phyloP scores from a whole-genome alignment of 2,113 vertebrate species.

The Esox niger region DNA sequence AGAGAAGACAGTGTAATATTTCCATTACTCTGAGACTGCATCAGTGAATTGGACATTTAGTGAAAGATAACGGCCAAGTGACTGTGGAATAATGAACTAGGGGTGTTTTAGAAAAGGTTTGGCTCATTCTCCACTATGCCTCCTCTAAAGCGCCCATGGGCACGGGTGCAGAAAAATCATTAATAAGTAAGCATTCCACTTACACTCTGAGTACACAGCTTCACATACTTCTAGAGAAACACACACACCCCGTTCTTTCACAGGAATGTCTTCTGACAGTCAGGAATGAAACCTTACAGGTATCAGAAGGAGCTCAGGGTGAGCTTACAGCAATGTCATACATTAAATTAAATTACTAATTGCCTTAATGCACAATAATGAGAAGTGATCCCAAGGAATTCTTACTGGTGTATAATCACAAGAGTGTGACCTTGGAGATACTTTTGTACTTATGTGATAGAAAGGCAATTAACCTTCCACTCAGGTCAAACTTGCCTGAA shows the following conservation, averaged over 20 bases:
- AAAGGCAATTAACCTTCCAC: too few species aligned
- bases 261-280: constrained; percentile 1
- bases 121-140: background rate
- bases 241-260: background rate
- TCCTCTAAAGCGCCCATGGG: background rate
- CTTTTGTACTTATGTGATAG: too few species aligned
- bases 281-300: background rate
- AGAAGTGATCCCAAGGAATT: too few species aligned
- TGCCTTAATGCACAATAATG: too few species aligned
- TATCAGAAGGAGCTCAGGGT: background rate
- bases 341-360: background rate
- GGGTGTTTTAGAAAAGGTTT: background rate
- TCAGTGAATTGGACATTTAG: too few species aligned
- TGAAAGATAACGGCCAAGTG: background rate
- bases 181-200: constrained; percentile 26
- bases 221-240: background rate
- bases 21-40: too few species aligned
- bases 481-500: too few species aligned
- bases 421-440: too few species aligned
- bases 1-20: too few species aligned
- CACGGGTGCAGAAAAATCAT: constrained; percentile 1
- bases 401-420: too few species aligned
- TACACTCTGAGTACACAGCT: constrained; percentile 10
- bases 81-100: too few species aligned
- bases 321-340: background rate